Conservation (phyloP, 1,140 invertebrate species). For the Nephila pilipes region DNA sequence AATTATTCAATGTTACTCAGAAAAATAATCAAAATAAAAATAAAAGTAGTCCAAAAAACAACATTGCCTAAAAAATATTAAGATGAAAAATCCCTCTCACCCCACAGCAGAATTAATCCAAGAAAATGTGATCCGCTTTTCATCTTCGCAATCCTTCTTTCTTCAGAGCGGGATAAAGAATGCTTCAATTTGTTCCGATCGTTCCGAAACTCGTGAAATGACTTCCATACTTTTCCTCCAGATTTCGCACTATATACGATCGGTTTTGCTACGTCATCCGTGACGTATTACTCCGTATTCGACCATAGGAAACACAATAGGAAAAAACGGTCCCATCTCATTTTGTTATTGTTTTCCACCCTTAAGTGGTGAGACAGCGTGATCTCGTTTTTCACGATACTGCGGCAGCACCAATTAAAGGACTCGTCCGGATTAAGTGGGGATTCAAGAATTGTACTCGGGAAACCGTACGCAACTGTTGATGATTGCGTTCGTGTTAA, state of each 20-base stretch:
- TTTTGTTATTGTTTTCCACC: conserved; percentile 11
- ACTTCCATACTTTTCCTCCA: conserved; percentile 44
- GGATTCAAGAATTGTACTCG: background rate
- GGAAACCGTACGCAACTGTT: background rate
- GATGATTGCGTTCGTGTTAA: background rate
- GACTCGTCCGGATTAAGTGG: background rate
- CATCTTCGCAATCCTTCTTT: background rate
- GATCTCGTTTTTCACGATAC: background rate
- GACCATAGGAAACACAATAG: background rate
- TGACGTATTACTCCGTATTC: conserved; percentile 31
- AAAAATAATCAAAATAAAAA: background rate
- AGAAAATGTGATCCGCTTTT: background rate
- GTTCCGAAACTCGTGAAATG: background rate
- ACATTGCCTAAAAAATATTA: too few relatives aligned
- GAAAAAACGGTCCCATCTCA: background rate
- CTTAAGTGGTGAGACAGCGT: background rate
- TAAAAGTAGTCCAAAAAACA: background rate
- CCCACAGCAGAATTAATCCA: conserved; percentile 57
- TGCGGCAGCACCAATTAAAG: background rate
- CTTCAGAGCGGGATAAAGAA: background rate
- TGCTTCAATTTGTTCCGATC: background rate
- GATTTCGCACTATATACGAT: conserved; percentile 56
- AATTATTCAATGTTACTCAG: too few relatives aligned
- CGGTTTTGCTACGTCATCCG: conserved; percentile 38
- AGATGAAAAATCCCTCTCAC: background rate